Conservation (phyloP, 1,140 invertebrate species). For the Drosophila insularis region DNA sequence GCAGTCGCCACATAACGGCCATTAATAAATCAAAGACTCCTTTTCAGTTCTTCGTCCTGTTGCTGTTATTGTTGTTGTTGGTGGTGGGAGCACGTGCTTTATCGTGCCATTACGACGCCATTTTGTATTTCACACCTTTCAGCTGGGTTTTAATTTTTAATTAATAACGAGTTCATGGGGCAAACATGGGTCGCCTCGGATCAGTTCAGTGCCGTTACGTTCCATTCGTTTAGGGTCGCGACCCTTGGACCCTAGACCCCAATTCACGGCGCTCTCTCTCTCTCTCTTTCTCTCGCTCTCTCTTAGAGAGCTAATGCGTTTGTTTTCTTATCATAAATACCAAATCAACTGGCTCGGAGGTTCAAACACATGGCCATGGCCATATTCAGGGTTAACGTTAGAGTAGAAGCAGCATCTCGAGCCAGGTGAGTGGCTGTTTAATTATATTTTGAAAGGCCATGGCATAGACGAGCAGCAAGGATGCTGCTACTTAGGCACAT, state of each 20-base stretch:
- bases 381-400: not conserved
- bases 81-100: conserved; percentile 62
- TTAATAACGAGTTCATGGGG: conserved; percentile 72
- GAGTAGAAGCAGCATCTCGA: not conserved
- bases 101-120: conserved; percentile 70
- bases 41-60: conserved; percentile 12
- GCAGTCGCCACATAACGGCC: conserved; percentile 7
- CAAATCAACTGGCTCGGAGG: conserved; percentile 59
- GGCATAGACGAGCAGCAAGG: conserved; percentile 38
- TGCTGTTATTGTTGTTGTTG: conserved; percentile 10
- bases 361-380: conserved; percentile 61
- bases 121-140: conserved; percentile 80
- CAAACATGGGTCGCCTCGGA: conserved; percentile 28
- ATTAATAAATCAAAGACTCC: conserved; percentile 70
- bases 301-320: conserved; percentile 71
- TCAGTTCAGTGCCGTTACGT: conserved; percentile 1
- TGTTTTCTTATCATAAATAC: conserved; percentile 81
- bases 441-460: conserved; percentile 70
- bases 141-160: conserved; percentile 78
- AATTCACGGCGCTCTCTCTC: conserved; percentile 16
- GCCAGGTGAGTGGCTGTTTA: conserved; percentile 67
- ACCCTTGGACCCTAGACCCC: conserved; percentile 17
- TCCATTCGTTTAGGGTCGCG: not conserved
- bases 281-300: not conserved
- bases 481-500: conserved; percentile 77